Evolutionary conservation across 2,888 invertebrate species (phyloP), one percentile per base, ranked within the genome.

Genomic region (Trisateles emortualis): DNA sequence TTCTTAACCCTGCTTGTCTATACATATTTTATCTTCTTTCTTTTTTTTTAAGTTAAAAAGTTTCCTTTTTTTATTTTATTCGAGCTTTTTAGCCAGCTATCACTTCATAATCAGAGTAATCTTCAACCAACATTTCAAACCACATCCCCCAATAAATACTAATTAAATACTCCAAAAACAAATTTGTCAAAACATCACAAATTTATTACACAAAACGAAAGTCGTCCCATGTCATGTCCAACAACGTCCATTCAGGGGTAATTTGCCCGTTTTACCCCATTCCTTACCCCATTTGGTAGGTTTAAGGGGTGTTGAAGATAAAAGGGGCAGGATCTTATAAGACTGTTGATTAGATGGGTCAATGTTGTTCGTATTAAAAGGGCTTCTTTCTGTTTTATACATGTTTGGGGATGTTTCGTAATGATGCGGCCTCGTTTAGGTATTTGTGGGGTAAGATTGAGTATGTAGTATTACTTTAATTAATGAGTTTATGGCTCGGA

Each of bases 291-390:
- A 74, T 77, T 78, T 68, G 64, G 68, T 64, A 66, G 73, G 68
- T 79, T 86, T 87, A 85, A 83, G 78, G 79, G 82, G 76, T 77
- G 72, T 76, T 78, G 79, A 76, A 86, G 90, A 89, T 89, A 89
- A 88, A 87, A 86, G 84, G 81, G 81, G 75, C 76, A 82, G 79
- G 79, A 81, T 74, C 76, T 78, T 84, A 80, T 84, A 83, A 82
- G 79, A 75, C 70, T 63, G 67, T 79, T 87, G 90, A 90, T 90
- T 90, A 88, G 84, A 83, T 78, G 87, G 76, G 76, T 76, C 84
- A 85, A 84, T 86, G 85, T 83, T 76, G 82, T 59, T 65, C 76
- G 79, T 76, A 81, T 82, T 86, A 83, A 77, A 58, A 51, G 73
- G 70, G 70, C 44, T 69, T 69, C 67, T 52, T 65, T 72, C 53